Evolutionary conservation across 2,797 vertebrate species (phyloP), one percentile per base, ranked within the genome.

Genomic region (Otolemur crassicaudatus): DNA sequence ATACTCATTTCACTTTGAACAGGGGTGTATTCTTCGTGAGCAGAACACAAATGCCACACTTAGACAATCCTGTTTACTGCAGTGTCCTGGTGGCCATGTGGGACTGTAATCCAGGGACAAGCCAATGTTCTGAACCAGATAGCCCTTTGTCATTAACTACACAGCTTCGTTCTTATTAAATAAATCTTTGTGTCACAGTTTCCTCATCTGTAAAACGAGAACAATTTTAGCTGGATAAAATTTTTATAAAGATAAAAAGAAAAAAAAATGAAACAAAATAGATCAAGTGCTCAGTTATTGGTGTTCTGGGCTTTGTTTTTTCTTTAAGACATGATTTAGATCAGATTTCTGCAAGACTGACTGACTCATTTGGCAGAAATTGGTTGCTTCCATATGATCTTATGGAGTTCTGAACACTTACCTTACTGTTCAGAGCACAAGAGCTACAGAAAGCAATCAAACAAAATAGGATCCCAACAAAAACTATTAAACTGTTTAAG

Each of bases 311-410:
- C 34, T 87, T n/a, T 43, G 40, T 34, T 65, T 92, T 96, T 67
- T 84, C 46, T 56, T 81, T 37, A 93, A 94, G 53, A 43, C 37
- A 70, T 22, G 34, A 87, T 61, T 72, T 95, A 79, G 49, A 86
- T 70, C 80, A 90, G 14, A 80, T 86, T 82, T 70, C 58, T 79
- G 2, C 77, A 94, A 90, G 40, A 82, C n/a, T 72, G 40, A 81
- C 37, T 95, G 46, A 58, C 53, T 84, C 49, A 84, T 46, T 77
- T 65, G 60, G 61, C 13, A 94, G 49, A 96, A 93, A 89, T 14
- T 85, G 12, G 84, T 19, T 61, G 60, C 11, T 94, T 93, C 49
- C 4, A 0, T 85, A 37, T 37, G 7, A 80, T 81, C 70, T 95
- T 72, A 86, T 10, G 31, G 43, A n/a, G 67, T 77, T 75, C 73